Percentiles rank a stretch among this genome's conserved stretches.
Evolutionary conservation across 23 tunicate species (phyloP).

Genomic region (Ciona savignyi): DNA sequence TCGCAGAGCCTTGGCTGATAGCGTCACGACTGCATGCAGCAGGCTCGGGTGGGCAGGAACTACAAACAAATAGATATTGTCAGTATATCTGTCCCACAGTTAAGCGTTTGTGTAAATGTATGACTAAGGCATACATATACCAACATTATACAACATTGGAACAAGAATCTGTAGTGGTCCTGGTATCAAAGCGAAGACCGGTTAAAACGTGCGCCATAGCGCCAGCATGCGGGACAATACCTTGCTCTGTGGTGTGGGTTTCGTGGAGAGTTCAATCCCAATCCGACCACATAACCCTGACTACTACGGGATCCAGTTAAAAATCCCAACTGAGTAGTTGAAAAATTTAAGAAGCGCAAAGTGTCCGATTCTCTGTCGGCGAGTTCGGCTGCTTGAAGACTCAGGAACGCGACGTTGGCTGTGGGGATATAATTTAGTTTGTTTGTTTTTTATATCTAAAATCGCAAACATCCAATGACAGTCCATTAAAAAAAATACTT

Average conservation of each 20-base stretch:
- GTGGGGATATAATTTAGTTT: not conserved
- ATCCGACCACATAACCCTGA: slow-evolving; percentile 51
- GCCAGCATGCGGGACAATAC: too few relatives aligned
- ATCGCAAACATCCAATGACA: too few relatives aligned
- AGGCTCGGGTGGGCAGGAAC: not conserved
- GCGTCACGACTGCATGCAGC: not conserved
- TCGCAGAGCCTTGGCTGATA: not conserved
- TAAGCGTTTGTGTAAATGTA: too few relatives aligned
- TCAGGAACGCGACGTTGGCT: slow-evolving; percentile 62
- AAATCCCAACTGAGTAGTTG: slow-evolving; percentile 19
- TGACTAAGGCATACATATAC: too few relatives aligned
- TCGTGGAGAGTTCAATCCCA: slow-evolving; percentile 32
- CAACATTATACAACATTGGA: too few relatives aligned
- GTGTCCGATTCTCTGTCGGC: not conserved
- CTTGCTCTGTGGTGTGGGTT: slow-evolving; percentile 64
- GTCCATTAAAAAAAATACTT: too few relatives aligned
- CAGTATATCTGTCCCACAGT: too few relatives aligned
- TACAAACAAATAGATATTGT: too few relatives aligned
- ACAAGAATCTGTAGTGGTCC: too few relatives aligned
- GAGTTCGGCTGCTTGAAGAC: slow-evolving; percentile 10
- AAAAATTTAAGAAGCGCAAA: slow-evolving; percentile 2
- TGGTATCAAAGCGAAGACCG: too few relatives aligned
- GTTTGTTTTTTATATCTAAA: too few relatives aligned
- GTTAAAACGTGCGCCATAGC: too few relatives aligned
- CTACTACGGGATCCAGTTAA: slow-evolving; percentile 13